Evolutionary conservation across 64 coral and sea anemone genomes (phyloP).

Genomic region (Montipora cactus): DNA sequence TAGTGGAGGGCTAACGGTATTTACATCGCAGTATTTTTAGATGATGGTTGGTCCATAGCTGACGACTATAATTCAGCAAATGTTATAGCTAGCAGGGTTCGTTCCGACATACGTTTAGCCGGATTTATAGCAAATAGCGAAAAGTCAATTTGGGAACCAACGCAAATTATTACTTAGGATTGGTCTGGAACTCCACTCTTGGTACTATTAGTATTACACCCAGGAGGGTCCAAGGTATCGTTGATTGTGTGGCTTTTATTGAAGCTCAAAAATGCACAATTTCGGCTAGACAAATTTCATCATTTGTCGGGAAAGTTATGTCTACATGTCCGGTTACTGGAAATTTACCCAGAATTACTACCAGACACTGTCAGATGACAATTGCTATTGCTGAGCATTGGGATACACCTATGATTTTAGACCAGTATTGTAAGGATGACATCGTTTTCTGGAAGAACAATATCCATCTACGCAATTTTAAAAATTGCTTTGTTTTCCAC

Average conservation of each 20-base stretch:
- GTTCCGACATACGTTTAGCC: background rate
- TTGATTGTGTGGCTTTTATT: background rate
- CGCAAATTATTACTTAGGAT: conserved; percentile 40
- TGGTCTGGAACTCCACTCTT: conserved; percentile 8
- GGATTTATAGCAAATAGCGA: conserved; percentile 33
- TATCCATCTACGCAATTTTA: background rate
- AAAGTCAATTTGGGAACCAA: conserved; percentile 58
- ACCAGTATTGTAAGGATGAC: background rate
- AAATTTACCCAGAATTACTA: conserved; percentile 28
- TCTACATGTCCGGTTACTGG: conserved; percentile 11
- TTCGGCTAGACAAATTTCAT: conserved; percentile 10
- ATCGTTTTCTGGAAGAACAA: background rate
- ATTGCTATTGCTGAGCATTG: conserved; percentile 6
- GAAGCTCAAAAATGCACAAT: conserved; percentile 3
- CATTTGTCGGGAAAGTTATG: conserved; percentile 22
- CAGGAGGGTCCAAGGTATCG: background rate
- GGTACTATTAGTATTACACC: conserved; percentile 4
- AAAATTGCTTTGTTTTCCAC: background rate
- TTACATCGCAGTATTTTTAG: background rate
- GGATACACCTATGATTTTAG: background rate
- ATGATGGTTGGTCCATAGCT: background rate
- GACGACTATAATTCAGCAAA: background rate
- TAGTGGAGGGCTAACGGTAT: conserved; percentile 22
- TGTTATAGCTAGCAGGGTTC: background rate
- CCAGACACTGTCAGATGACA: conserved; percentile 33